Percentiles rank a stretch among this genome's conserved stretches.
Conservation (phyloP, 2,888 invertebrate species). For the Spilarctia lutea region DNA sequence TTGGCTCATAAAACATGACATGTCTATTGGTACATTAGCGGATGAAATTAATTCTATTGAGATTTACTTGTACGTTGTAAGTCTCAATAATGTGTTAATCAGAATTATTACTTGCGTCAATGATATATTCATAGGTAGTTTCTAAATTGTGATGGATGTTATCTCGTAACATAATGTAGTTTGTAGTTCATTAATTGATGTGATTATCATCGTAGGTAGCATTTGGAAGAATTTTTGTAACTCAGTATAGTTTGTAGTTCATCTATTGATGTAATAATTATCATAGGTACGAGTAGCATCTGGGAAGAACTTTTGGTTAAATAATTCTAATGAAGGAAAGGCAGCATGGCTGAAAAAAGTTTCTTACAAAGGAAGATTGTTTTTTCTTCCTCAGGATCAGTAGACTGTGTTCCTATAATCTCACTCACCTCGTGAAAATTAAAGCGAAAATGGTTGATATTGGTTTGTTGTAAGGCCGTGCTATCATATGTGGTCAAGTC, state of each 20-base stretch:
- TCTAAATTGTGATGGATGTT: slow-evolving; percentile 18
- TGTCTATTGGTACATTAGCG: slow-evolving; percentile 24
- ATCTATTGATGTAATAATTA: too few relatives aligned
- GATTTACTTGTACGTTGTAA: neutral
- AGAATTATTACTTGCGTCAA: slow-evolving; percentile 14
- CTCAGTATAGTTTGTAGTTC: too few relatives aligned
- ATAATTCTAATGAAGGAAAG: too few relatives aligned
- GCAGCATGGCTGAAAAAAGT: neutral
- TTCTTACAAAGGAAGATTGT: neutral
- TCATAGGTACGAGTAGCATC: too few relatives aligned
- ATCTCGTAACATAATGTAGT: neutral
- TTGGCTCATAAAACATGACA: slow-evolving; percentile 27
- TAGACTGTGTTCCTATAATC: neutral
- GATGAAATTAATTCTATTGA: neutral
- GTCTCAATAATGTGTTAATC: neutral
- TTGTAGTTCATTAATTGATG: neutral
- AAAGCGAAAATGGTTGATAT: neutral
- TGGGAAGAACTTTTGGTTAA: too few relatives aligned
- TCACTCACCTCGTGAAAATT: neutral
- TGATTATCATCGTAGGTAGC: neutral
- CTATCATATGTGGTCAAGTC: too few relatives aligned
- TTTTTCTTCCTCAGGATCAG: neutral
- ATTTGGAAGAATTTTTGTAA: too few relatives aligned
- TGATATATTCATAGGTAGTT: slow-evolving; percentile 10
- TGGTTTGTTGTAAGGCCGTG: too few relatives aligned